phyloP scores from a whole-genome alignment of 2,888 invertebrate species.

The Venusia cambrica region DNA sequence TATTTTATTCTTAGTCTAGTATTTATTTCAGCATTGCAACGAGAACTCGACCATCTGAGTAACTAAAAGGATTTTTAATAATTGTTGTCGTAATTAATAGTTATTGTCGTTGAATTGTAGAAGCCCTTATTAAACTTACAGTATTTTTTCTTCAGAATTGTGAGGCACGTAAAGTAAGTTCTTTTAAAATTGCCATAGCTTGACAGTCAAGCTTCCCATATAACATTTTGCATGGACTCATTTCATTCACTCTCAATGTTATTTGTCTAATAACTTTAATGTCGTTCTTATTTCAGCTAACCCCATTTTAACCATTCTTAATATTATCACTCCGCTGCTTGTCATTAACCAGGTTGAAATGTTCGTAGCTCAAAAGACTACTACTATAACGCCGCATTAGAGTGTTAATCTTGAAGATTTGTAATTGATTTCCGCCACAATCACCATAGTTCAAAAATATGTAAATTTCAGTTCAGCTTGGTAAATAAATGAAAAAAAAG shows the following conservation, averaged over 20 bases:
- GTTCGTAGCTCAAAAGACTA: too few species aligned
- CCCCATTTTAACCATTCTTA: conserved; percentile 13
- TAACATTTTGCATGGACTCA: conserved; percentile 22
- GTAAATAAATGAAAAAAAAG: too few species aligned
- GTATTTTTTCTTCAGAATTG: conserved; percentile 30
- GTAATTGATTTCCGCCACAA: too few species aligned
- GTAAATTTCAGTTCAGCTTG: too few species aligned
- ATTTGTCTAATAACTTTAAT: conserved; percentile 11
- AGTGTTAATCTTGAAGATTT: too few species aligned
- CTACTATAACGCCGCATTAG: too few species aligned
- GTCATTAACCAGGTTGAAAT: conserved; percentile 33
- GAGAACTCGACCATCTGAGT: conserved; percentile 1
- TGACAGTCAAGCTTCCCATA: conserved; percentile 26
- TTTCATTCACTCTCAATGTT: conserved; percentile 11
- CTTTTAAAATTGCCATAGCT: conserved; percentile 22
- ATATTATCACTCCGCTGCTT: conserved; percentile 25
- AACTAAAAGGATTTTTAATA: too few species aligned
- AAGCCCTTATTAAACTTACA: conserved; percentile 14
- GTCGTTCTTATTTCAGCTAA: conserved; percentile 12
- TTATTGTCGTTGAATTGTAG: too few species aligned
- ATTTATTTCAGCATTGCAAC: conserved; percentile 19
- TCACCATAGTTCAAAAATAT: too few species aligned
- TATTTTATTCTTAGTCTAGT: conserved; percentile 18
- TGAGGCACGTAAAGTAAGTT: conserved; percentile 33
- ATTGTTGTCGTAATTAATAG: too few species aligned